These are phyloP conservation scores for Caiman crocodilus DNA, from an alignment of 2,797 vertebrate species.

Conservation along the genomic window DNA sequence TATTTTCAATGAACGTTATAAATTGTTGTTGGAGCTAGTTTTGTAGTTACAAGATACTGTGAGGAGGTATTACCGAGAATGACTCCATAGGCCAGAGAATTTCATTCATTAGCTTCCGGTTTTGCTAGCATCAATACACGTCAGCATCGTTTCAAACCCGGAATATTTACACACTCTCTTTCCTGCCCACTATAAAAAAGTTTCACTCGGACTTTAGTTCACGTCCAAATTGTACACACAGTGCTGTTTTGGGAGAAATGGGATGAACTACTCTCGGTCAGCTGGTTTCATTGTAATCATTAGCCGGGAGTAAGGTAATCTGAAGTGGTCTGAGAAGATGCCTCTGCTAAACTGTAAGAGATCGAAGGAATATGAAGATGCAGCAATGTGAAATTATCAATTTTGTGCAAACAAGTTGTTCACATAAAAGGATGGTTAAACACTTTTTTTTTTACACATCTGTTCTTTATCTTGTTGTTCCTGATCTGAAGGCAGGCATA, in stretches of 20 bases:
- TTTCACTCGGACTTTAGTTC: not conserved
- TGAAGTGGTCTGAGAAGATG: not conserved
- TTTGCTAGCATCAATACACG: not conserved
- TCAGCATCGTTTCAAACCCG: not conserved
- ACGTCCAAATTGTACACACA: not conserved
- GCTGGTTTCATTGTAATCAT: conserved; percentile 5
- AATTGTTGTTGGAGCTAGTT: not conserved
- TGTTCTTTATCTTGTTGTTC: not conserved
- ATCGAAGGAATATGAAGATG: not conserved
- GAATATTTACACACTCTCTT: not conserved
- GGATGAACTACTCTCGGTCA: not conserved
- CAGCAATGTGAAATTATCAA: not conserved
- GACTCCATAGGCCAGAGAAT: not conserved
- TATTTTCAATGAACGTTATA: not conserved
- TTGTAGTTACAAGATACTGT: not conserved
- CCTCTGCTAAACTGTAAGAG: not conserved
- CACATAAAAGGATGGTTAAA: not conserved
- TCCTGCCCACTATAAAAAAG: not conserved
- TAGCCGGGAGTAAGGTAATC: conserved; percentile 37
- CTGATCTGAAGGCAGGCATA: not conserved
- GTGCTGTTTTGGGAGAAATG: conserved; percentile 32
- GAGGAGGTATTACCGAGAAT: not conserved
- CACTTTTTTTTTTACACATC: not conserved
- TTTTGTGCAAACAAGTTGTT: not conserved
- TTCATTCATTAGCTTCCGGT: not conserved